phyloP scores from a whole-genome alignment of 2,113 vertebrate genomes.

The Cacatua alba region DNA sequence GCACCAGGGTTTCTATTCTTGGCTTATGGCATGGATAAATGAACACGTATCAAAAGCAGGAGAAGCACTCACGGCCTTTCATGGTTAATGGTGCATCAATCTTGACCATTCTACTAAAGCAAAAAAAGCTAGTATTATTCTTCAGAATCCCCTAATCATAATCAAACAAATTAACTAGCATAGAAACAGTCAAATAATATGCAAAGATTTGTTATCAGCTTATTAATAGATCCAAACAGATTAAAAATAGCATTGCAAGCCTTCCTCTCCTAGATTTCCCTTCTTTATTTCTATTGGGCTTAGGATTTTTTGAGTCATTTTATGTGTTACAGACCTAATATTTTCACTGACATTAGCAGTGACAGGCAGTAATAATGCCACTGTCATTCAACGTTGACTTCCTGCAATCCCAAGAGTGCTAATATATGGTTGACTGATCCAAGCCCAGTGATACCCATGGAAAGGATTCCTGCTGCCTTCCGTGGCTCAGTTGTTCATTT shows the following conservation, averaged over 20 bases:
- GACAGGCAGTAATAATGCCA: not conserved
- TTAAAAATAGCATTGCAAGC: not conserved
- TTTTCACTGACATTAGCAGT: not conserved
- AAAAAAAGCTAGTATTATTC: not conserved
- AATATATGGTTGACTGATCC: not conserved
- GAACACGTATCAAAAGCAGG: not conserved
- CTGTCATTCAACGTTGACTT: not conserved
- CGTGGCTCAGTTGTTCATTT: not conserved
- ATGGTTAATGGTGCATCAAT: not conserved
- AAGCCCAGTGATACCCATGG: not conserved
- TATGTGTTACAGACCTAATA: not conserved
- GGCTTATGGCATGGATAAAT: not conserved
- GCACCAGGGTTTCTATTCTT: not conserved
- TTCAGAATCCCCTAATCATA: not conserved
- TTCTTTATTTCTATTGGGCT: not conserved
- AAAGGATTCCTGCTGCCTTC: not conserved
- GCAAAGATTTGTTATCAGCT: not conserved
- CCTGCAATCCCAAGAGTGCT: not conserved
- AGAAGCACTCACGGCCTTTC: not conserved
- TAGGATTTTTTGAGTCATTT: not conserved
- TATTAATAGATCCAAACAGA: not conserved
- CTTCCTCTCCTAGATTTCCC: not conserved
- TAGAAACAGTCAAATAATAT: not conserved
- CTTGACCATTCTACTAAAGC: not conserved
- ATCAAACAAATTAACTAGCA: not conserved